Base-by-base conservation (phyloP, 2,888 invertebrate species). In the Acanthosepion pharaonis region DNA sequence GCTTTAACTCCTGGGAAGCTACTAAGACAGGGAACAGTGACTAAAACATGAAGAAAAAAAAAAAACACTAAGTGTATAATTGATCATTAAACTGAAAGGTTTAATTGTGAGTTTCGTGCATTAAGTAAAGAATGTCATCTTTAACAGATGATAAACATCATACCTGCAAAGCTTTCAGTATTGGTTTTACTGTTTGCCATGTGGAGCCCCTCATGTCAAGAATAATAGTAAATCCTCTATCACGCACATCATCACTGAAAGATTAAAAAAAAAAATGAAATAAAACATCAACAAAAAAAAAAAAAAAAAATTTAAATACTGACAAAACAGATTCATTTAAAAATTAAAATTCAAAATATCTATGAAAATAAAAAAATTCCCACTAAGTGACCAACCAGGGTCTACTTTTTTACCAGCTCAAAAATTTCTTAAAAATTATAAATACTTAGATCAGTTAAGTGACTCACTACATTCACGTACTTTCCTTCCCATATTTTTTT, bases 131-230 rank as follows among this genome's bases (percentile, higher is more conserved):
- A 78, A 78, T 78, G 11, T 78, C 28, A 78, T 78, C n/a, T 59
- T 59, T 25, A 59, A 6, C 59, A 59, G 59, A 78, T 78, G n/a
- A 8, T 33, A 78, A 0, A n/a, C n/a, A 78, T 78, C 78, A 94
- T 95, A 98, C 98, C 97, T 98, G 97, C 95, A 98, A 96, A 97
- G 99, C 99, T 98, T 99, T 99, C 96, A 99, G 98, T 97, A 99
- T 99, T 95, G 99, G 99, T 98, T 99, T 99, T 95, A 99, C 99
- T 95, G 99, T 99, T 97, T 99, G 98, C 99, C 99, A 99, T 96
- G 99, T 99, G 96, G 98, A 98, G 9, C 97, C 97, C 97, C 99
- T 98, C 99, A 99, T 99, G 98, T 99, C 99, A 97, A 99, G 98
- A 96, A 99, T 98, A 96, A 99, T 99, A 94, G 99, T 99, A 98